These are phyloP conservation scores for Artemia sinica DNA, from an alignment of 2,888 invertebrate genomes.

Conservation along the genomic window DNA sequence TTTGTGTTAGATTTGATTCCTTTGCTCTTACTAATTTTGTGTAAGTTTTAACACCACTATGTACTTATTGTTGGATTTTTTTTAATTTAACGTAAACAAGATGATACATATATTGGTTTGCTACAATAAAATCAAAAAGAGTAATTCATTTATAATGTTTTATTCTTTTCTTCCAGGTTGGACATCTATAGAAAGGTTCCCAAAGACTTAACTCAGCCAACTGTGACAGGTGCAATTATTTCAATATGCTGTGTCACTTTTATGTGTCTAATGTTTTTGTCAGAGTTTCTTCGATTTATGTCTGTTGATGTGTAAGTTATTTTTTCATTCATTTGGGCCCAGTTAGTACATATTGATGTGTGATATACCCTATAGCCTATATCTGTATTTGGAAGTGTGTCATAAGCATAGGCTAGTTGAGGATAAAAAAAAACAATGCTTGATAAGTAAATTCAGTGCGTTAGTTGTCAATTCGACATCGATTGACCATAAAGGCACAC, in stretches of 20 bases:
- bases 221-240: constrained; percentile 38
- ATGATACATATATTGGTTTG: too few relatives aligned
- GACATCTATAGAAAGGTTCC: constrained; percentile 43
- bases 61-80: constrained; percentile 25
- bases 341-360: too few relatives aligned
- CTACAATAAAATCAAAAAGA: background rate
- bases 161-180: constrained; percentile 32
- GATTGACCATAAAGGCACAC: too few relatives aligned
- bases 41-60: too few relatives aligned
- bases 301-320: constrained; percentile 36
- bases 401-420: too few relatives aligned
- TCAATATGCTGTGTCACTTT: constrained; percentile 36
- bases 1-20: too few relatives aligned
- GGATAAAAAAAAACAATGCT: too few relatives aligned
- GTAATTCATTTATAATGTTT: constrained; percentile 2
- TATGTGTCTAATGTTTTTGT: constrained; percentile 36
- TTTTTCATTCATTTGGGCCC: background rate
- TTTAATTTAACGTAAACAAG: constrained; percentile 35
- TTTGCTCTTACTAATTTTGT: too few relatives aligned
- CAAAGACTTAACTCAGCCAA: constrained; percentile 42
- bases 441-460: too few relatives aligned
- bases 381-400: too few relatives aligned
- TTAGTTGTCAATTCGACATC: too few relatives aligned
- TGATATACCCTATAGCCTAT: too few relatives aligned
- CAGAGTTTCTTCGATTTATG: constrained; percentile 36